These are phyloP conservation scores for Ridgeia piscesae DNA, from an alignment of 1,140 invertebrate species.

Conservation along the genomic window DNA sequence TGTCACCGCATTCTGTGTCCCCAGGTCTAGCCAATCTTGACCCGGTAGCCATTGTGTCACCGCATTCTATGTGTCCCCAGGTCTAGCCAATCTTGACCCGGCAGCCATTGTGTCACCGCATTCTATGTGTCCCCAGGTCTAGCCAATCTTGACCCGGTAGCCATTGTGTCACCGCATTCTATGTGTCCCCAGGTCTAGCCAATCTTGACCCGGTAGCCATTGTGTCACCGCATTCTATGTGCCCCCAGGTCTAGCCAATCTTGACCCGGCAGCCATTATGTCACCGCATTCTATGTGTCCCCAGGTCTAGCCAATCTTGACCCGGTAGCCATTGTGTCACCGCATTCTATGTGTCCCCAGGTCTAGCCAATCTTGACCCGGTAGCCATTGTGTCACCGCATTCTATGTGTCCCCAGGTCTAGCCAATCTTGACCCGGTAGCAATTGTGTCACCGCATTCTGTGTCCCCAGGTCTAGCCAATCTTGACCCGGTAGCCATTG, in stretches of 20 bases:
- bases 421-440: conserved; percentile 47
- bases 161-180: conserved; percentile 34
- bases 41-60: conserved; percentile 45
- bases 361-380: conserved; percentile 44
- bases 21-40: conserved; percentile 40
- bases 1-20: neutral
- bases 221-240: conserved; percentile 23
- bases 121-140: conserved; percentile 10
- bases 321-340: conserved; percentile 45
- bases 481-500: conserved; percentile 53
- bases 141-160: conserved; percentile 47
- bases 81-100: conserved; percentile 44
- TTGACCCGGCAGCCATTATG: conserved; percentile 52
- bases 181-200: conserved; percentile 16
- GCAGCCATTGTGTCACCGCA: conserved; percentile 40
- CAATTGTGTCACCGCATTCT: conserved; percentile 20
- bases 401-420: conserved; percentile 10
- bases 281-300: neutral
- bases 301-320: conserved; percentile 40
- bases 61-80: neutral
- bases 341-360: neutral
- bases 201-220: conserved; percentile 51
- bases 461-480: conserved; percentile 21
- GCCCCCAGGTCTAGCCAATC: conserved; percentile 24
- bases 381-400: conserved; percentile 40